These are phyloP conservation scores for honey bee (Apis mellifera) DNA, from an alignment of 1,140 invertebrate genomes.

Conservation along the genomic window Amel_HAv3.1 CM009931.2:14081001-14081500, in stretches of 20 bases:
- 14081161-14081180: background rate
- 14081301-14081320: background rate
- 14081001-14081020: slow-evolving; percentile 16
- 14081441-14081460: background rate
- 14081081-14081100: too few species aligned
- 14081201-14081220: background rate
- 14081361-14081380: slow-evolving; percentile 19
- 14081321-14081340: background rate
- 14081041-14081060: background rate
- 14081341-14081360: background rate
- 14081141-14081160: background rate
- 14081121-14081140: background rate
- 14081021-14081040: background rate
- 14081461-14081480: background rate
- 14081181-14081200: too few species aligned
- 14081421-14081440: background rate
- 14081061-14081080: too few species aligned
- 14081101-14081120: background rate
- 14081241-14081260: slow-evolving; percentile 32
- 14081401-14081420: background rate
- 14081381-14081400: slow-evolving; percentile 3
- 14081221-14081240: background rate
- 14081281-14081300: slow-evolving; percentile 4
- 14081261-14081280: slow-evolving; percentile 31
- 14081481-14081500: slow-evolving; percentile 3